Base-by-base conservation (phyloP, 2,888 invertebrate genomes). In the Noctua pronuba region DNA sequence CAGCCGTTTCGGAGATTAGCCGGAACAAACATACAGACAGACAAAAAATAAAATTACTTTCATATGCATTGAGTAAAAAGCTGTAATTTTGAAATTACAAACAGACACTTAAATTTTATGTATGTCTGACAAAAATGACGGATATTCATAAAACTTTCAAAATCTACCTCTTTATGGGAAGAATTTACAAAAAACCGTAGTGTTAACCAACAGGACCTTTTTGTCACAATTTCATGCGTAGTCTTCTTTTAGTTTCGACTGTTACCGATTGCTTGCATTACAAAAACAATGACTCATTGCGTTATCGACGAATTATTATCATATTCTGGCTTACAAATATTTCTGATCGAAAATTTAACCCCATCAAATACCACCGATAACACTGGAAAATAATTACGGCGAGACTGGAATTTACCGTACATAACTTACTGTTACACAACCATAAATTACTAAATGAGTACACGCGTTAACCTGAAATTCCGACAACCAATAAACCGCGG, bases 401-500 rank as follows among this genome's bases (percentile, higher is more conserved):
- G 18, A 31, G 1, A 38, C 38, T 24, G 58, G 28, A 81, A 74
- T 75, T 68, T 31, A 49, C 16, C 28, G n/a, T 2, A n/a, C 60
- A 16, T 64, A 41, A n/a, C 52, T 21, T n/a, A 46, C 16, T 44
- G 52, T 35, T 55, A 46, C 18, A 38, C 5, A 21, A 41, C 13
- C 62, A 46, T 67, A 52, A 79, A 67, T 75, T 49, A 64, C 13
- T 31, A 35, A 55, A 79, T 31, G 28, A 67, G 7, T 35, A 60
- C 8, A 64, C 28, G 21, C 2, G 10, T 35, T 69, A 35, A 41
- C 65, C 58, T 49, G 11, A 65, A 82, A 80, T 76, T 69, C 41
- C 49, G 24, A 44, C 35, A 58, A 65, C 68, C 68, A 41, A 75
- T 81, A 75, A 75, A 82, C 75, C 67, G 44, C 49, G 28, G 18